A percentile compares a stretch with the other conserved stretches of the same genome.
Conservation (phyloP, 2,113 vertebrate species). For the Dicaeum eximium region DNA sequence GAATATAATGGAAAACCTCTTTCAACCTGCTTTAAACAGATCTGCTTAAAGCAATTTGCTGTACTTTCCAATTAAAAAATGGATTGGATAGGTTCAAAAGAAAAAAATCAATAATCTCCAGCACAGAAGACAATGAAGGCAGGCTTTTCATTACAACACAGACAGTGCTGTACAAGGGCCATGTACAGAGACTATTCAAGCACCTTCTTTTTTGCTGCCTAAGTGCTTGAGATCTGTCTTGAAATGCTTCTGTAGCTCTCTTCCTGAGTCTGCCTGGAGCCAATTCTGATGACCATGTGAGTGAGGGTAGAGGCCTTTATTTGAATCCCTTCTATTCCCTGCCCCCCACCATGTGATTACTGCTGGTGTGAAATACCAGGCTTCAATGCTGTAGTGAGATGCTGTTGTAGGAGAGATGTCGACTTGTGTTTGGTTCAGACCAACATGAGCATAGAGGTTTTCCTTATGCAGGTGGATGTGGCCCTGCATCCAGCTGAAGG, state of each 20-base stretch:
- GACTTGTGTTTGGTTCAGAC: not conserved
- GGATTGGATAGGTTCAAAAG: not conserved
- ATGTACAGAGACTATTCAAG: not conserved
- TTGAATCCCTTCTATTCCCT: not conserved
- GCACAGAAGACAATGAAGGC: not conserved
- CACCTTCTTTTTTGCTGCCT: not conserved
- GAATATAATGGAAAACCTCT: not conserved
- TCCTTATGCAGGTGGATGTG: not conserved
- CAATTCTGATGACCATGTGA: fast-evolving
- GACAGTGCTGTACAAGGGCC: not conserved
- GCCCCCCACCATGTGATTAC: not conserved
- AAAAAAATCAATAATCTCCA: not conserved
- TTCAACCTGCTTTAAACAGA: not conserved
- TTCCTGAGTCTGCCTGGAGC: not conserved
- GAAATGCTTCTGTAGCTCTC: not conserved
- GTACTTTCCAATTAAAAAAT: not conserved
- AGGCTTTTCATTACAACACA: not conserved
- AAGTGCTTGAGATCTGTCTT: not conserved
- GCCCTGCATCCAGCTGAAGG: not conserved
- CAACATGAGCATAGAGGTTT: fast-evolving
- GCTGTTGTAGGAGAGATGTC: not conserved
- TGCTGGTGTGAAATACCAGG: not conserved
- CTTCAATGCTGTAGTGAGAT: not conserved
- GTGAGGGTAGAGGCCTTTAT: not conserved
- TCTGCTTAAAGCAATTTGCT: not conserved